Evolutionary conservation across 2,113 vertebrate species (phyloP).

Genomic region (Marmota monax): DNA sequence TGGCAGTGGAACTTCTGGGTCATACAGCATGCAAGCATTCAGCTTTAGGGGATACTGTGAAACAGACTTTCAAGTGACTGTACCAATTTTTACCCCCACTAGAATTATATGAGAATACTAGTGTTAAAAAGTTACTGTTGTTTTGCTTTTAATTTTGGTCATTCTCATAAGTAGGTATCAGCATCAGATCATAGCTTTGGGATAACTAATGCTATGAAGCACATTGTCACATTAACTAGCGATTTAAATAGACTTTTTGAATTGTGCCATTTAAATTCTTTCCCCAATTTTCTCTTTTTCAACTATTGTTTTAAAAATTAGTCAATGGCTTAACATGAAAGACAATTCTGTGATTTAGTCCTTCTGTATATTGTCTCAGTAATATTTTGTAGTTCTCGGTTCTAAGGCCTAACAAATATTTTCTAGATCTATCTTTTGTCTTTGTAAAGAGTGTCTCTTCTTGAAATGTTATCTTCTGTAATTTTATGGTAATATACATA

Average conservation of each 20-base stretch:
- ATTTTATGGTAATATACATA: background rate
- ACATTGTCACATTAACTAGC: background rate
- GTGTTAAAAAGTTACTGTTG: background rate
- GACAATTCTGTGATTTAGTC: background rate
- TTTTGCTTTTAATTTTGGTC: background rate
- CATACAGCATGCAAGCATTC: background rate
- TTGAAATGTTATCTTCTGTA: background rate
- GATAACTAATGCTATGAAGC: background rate
- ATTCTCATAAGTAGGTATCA: background rate
- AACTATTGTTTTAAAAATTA: background rate
- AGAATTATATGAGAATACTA: background rate
- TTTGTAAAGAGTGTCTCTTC: background rate
- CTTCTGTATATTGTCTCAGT: background rate
- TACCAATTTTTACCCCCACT: background rate
- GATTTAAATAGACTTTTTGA: background rate
- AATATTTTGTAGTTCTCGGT: background rate
- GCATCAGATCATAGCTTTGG: background rate
- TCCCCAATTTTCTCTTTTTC: background rate
- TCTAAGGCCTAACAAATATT: background rate
- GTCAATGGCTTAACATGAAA: background rate
- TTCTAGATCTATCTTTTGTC: background rate
- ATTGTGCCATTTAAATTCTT: background rate
- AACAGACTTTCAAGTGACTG: background rate
- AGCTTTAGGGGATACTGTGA: background rate
- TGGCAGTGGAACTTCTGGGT: background rate